These are phyloP conservation scores for Mirounga angustirostris DNA, from an alignment of 2,113 vertebrate species.

Conservation along the genomic window DNA sequence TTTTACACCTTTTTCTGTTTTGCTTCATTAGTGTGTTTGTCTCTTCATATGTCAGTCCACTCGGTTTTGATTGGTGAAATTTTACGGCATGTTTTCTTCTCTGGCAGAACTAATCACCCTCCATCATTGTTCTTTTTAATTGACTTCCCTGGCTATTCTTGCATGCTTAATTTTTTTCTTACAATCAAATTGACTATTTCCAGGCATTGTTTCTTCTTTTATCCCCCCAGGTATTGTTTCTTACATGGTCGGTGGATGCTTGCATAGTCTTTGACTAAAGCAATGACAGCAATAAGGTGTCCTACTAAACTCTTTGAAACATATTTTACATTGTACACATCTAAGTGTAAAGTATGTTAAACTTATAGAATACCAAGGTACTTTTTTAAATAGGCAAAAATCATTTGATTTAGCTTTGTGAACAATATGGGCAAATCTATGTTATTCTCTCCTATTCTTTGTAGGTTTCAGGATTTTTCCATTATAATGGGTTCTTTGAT, in stretches of 20 bases:
- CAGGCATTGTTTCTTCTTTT: not conserved
- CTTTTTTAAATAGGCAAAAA: not conserved
- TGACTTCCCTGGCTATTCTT: not conserved
- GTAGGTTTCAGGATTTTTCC: not conserved
- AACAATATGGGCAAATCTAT: not conserved
- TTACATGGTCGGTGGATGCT: not conserved
- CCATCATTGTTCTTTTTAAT: not conserved
- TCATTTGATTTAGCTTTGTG: not conserved
- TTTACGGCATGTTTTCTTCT: not conserved
- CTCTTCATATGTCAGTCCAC: not conserved
- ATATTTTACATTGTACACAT: not conserved
- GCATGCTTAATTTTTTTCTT: not conserved
- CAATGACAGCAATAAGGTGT: not conserved
- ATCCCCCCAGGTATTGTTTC: not conserved
- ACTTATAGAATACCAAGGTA: not conserved
- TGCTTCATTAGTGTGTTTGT: not conserved
- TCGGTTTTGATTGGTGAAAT: not conserved
- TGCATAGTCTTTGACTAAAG: not conserved
- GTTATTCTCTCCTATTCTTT: not conserved
- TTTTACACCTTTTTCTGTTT: not conserved
- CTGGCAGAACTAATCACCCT: not conserved
- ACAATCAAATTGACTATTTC: not conserved
- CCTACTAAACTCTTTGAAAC: not conserved
- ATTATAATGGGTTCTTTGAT: not conserved
- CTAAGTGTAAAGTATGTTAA: conserved; percentile 14